Conservation (phyloP, 2,888 invertebrate species). For the Phlogophora meticulosa region DNA sequence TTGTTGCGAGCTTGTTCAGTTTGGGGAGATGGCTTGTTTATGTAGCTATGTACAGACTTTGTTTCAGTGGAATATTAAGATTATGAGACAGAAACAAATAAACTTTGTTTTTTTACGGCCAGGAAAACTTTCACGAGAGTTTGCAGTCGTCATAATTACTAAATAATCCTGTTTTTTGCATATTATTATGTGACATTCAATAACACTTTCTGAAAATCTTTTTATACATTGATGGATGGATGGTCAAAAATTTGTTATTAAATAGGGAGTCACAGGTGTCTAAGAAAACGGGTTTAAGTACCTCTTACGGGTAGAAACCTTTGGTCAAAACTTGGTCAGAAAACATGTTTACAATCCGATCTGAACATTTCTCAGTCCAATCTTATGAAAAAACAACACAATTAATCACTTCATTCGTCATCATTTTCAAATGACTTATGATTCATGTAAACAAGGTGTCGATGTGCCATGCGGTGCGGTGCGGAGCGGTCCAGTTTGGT, state of each 20-base stretch:
- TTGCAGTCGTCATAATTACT: not conserved
- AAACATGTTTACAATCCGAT: not conserved
- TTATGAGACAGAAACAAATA: conserved; percentile 22
- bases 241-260: no score
- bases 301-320: not conserved
- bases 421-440: conserved; percentile 18
- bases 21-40: conserved; percentile 7
- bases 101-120: conserved; percentile 7
- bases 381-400: not conserved
- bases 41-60: conserved; percentile 7
- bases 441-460: conserved; percentile 7
- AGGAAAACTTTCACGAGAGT: not conserved
- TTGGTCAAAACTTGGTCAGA: not conserved
- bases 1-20: conserved; percentile 46
- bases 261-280: no score
- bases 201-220: not conserved
- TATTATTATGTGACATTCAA: not conserved
- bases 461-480: not conserved
- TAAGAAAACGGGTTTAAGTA: no score
- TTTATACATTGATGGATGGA: no score
- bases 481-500: no score
- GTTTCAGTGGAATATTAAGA: conserved; percentile 30
- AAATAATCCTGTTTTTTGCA: not conserved
- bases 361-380: no score
- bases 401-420: conserved; percentile 12